Evolutionary conservation across 2,113 vertebrate species (phyloP).

Genomic region (Lathamus discolor): DNA sequence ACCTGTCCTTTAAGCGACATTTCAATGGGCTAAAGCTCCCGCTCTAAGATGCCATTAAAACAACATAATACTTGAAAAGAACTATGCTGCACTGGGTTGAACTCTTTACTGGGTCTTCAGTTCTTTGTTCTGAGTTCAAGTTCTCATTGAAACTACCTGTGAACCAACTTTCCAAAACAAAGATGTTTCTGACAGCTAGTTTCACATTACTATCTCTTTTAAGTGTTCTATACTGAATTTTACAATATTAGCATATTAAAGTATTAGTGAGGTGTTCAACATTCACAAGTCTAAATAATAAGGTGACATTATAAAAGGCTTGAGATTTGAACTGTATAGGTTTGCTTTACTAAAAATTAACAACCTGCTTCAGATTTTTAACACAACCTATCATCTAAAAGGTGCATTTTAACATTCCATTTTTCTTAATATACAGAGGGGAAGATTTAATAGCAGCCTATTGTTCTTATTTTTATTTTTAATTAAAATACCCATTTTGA

Average conservation of each 20-base stretch:
- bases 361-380: background rate
- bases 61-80: constrained; percentile 78
- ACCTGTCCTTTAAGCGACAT: constrained; percentile 78
- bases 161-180: constrained; percentile 61
- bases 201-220: constrained; percentile 18
- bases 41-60: constrained; percentile 75
- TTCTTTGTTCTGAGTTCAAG: constrained; percentile 67
- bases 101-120: constrained; percentile 61
- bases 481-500: background rate
- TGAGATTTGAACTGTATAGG: background rate
- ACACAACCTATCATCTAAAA: background rate
- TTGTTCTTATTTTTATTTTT: background rate
- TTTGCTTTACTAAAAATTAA: background rate
- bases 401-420: background rate
- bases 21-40: constrained; percentile 76
- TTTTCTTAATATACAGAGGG: background rate
- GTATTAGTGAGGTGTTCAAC: background rate
- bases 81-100: constrained; percentile 68
- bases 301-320: background rate
- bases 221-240: constrained; percentile 14
- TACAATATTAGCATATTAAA: constrained; percentile 24
- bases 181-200: constrained; percentile 48
- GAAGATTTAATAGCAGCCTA: background rate
- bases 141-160: constrained; percentile 68
- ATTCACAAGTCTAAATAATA: background rate